phyloP scores from a whole-genome alignment of 1,140 invertebrate species.

The Antheraea pernyi region DNA sequence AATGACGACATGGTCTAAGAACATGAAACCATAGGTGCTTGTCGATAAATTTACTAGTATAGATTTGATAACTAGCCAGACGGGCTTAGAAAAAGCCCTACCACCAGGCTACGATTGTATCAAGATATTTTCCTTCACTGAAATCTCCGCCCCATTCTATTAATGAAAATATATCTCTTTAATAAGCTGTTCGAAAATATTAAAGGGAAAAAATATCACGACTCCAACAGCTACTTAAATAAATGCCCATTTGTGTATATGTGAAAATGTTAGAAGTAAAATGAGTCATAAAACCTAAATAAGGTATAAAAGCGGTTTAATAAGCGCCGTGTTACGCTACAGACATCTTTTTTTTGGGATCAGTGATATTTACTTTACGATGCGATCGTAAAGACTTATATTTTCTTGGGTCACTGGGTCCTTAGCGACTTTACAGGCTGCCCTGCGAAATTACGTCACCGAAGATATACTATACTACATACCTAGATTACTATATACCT shows the following conservation, averaged over 20 bases:
- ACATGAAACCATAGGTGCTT: too few species aligned
- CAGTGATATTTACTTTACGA: conserved; percentile 60
- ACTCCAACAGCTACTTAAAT: background rate
- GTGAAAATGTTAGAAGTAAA: conserved; percentile 24
- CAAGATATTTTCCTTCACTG: too few species aligned
- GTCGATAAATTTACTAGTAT: too few species aligned
- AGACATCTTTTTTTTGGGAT: conserved; percentile 43
- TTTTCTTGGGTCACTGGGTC: conserved; percentile 28
- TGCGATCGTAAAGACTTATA: conserved; percentile 35
- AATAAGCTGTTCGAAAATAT: background rate
- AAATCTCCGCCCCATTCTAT: too few species aligned
- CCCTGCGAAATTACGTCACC: background rate
- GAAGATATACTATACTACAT: background rate
- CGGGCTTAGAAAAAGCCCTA: too few species aligned
- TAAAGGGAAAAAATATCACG: background rate
- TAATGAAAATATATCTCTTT: too few species aligned
- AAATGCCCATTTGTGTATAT: background rate
- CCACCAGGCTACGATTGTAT: too few species aligned
- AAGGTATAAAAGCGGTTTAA: conserved; percentile 48
- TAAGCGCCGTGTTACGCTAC: conserved; percentile 38
- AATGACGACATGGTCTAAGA: too few species aligned
- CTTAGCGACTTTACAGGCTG: conserved; percentile 25
- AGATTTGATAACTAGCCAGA: too few species aligned
- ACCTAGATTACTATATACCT: too few species aligned
- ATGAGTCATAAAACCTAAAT: conserved; percentile 39